Base-by-base conservation (phyloP, 2,888 invertebrate genomes). In the Polyommatus iphigenia region DNA sequence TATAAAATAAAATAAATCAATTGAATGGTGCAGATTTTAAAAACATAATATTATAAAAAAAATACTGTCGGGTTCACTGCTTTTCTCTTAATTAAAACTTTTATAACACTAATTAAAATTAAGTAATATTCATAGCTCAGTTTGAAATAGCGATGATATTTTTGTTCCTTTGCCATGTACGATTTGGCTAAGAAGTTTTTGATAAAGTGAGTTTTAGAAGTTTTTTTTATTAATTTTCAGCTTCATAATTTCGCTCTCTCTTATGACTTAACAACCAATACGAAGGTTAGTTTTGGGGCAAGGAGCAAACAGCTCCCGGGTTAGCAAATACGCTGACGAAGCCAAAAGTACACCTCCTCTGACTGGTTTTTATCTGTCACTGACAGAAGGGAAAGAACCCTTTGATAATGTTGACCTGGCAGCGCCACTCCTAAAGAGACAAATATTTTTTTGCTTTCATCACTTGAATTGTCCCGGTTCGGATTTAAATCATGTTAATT, bases 251-350 rank as follows among this genome's bases (percentile, higher is more conserved):
- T 41, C 73, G 24, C 46, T 73, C 20, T 4, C 1, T 81, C 80
- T 81, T 80, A 73, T 81, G 24, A 80, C 84, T 86, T 87, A 77
- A 13, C 79, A 82, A 78, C 76, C 67, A 79, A 79, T 80, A 80
- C 80, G 83, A 86, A 87, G 88, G 89, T 89, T 90, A 89, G 88
- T 89, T 88, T 88, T 89, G 89, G 91, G 91, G 91, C 79, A 82
- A 90, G 89, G 88, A 90, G 90, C 91, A 93, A 93, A 93, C 91
- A 91, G 91, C 91, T 89, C 83, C 87, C 82, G 91, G 93, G 90
- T 89, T 88, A 88, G 92, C 87, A 92, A 93, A 93, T 92, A 93
- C 88, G 93, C 92, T 93, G 93, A 94, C 91, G 90, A 89, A 89
- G 91, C 87, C 88, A 86, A 85, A 87, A 88, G 89, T 87, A 87